Evolutionary conservation across 2,797 vertebrate species (phyloP).

Genomic region (Phataginus tricuspis): DNA sequence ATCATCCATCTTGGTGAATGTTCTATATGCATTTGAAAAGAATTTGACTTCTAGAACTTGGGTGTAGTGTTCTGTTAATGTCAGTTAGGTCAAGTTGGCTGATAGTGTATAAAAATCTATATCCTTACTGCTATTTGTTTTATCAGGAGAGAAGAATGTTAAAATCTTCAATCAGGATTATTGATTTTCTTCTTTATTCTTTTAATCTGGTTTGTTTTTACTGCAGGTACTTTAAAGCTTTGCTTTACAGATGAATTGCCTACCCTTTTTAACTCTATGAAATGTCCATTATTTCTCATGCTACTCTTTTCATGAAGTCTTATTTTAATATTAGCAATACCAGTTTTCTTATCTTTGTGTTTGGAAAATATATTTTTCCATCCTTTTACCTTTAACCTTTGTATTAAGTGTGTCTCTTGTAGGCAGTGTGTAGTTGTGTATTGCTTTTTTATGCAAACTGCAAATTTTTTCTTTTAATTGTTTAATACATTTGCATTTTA

Average conservation of each 20-base stretch:
- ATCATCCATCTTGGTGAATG: not conserved
- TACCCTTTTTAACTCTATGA: not conserved
- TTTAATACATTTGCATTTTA: conserved; percentile 28
- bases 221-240: not conserved
- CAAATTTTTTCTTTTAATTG: conserved; percentile 25
- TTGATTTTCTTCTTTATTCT: not conserved
- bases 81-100: not conserved
- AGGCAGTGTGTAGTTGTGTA: not conserved
- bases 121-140: not conserved
- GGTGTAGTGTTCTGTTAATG: not conserved
- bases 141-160: not conserved
- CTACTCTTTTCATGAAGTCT: not conserved
- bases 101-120: not conserved
- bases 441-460: not conserved
- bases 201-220: conserved; percentile 32
- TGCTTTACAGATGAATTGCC: not conserved
- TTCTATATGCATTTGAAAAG: not conserved
- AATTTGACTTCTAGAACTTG: conserved; percentile 19
- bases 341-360: not conserved
- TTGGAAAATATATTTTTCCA: not conserved
- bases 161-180: not conserved
- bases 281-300: not conserved
- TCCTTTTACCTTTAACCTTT: not conserved
- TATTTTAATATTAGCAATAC: not conserved
- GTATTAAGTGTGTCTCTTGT: not conserved